A percentile compares a stretch with the other conserved stretches of the same genome.
phyloP scores from a whole-genome alignment of 1,140 invertebrate species.

The Melanaphis sacchari region DNA sequence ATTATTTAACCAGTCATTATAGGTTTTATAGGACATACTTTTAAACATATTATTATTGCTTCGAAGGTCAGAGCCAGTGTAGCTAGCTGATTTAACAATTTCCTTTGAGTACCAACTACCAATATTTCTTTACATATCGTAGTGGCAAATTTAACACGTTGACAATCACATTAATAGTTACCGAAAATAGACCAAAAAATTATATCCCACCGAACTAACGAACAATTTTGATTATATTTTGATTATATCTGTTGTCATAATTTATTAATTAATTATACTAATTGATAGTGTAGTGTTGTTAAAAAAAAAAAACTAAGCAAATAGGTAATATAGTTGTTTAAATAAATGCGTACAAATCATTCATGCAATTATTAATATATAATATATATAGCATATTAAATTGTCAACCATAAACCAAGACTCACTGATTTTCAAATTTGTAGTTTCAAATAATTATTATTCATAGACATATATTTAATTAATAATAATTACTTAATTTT shows the following conservation, averaged over 20 bases:
- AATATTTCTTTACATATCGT: not conserved
- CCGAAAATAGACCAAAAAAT: not conserved
- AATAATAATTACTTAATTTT: too few species aligned
- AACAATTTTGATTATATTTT: not conserved
- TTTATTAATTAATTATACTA: too few species aligned
- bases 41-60: not conserved
- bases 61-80: not conserved
- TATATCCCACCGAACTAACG: not conserved
- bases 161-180: not conserved
- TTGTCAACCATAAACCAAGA: not conserved
- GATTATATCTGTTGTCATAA: too few species aligned
- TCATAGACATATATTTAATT: too few species aligned
- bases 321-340: too few species aligned
- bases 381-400: not conserved
- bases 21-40: not conserved
- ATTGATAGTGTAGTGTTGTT: too few species aligned
- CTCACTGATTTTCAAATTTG: too few species aligned
- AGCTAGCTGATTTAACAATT: not conserved
- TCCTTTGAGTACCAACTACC: not conserved
- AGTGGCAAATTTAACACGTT: not conserved
- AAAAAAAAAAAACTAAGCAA: too few species aligned
- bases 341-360: not conserved
- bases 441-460: too few species aligned
- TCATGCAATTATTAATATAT: not conserved
- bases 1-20: not conserved